Percentiles rank a stretch among this genome's conserved stretches.
Conservation (phyloP, 1,140 invertebrate species). For the Triops longicaudatus region DNA sequence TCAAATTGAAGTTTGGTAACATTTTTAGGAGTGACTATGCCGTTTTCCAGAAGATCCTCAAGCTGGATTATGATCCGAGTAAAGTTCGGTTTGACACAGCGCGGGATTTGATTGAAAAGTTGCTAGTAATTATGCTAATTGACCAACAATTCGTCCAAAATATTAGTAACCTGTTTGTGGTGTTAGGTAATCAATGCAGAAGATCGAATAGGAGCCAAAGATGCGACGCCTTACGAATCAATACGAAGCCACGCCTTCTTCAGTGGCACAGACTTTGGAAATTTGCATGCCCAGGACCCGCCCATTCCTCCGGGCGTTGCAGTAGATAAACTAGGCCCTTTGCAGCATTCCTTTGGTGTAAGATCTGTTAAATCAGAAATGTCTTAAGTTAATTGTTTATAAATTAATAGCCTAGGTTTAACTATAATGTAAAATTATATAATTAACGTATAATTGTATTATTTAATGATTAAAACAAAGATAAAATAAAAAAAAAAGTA, state of each 20-base stretch:
- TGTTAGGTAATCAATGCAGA: slow-evolving; percentile 59
- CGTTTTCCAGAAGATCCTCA: slow-evolving; percentile 92
- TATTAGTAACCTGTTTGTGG: slow-evolving; percentile 29
- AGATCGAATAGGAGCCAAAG: slow-evolving; percentile 72
- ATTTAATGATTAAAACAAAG: no score
- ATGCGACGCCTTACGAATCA: slow-evolving; percentile 64
- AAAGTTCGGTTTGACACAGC: slow-evolving; percentile 75
- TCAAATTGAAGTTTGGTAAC: not conserved
- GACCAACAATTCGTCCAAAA: not conserved
- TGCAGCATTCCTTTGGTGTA: not conserved
- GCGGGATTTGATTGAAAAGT: slow-evolving; percentile 75
- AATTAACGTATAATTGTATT: no score
- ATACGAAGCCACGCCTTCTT: slow-evolving; percentile 83
- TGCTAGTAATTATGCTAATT: slow-evolving; percentile 55
- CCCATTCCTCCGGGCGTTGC: slow-evolving; percentile 42
- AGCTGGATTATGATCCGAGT: slow-evolving; percentile 85
- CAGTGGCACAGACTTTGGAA: slow-evolving; percentile 70
- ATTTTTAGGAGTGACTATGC: slow-evolving; percentile 76
- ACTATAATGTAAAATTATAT: no score
- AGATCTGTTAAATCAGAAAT: no score
- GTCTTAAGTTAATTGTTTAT: no score
- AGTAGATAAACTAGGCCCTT: not conserved
- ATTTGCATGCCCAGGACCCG: slow-evolving; percentile 63
- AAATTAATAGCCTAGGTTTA: no score
- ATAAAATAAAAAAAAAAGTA: no score